Base-by-base conservation (phyloP, 2,797 vertebrate genomes). In the Anguilla megastoma region DNA sequence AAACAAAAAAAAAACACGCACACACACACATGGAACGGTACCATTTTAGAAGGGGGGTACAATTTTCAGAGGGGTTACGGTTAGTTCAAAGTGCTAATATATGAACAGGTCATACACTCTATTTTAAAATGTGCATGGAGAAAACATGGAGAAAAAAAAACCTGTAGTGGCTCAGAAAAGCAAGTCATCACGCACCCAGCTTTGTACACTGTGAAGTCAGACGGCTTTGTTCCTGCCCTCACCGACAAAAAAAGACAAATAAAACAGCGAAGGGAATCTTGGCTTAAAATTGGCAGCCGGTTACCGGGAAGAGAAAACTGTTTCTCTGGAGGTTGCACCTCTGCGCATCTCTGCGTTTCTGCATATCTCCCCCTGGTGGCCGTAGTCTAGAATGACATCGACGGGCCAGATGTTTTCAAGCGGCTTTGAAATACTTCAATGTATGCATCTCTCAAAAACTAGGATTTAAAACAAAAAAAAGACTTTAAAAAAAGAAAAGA, bases 341-440 rank as follows among this genome's bases (percentile, higher is more conserved):
- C 86, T 87, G 36, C 90, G 89, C 36, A 88, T 90, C 86, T 93
- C 86, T 91, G 93, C 91, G 89, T 92, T 92, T 92, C 94, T 93
- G 93, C 91, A 94, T 90, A 91, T 93, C 95, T 93, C 94, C 92
- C 58, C 86, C 93, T 93, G 58, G 84, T 91, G 92, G 93, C 89
- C 48, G 86, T 90, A 91, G 91, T 92, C 92, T 90, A 89, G 89
- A 92, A 90, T 86, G 82, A 82, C 71, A 87, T 54, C 12, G 33
- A 33, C 84, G 90, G 89, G 90, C 84, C 1, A 84, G 80, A 84
- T 88, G 83, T 90, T 76, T 80, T 86, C 87, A 86, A 69, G 16
- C 60, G 48, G 88, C 90, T 88, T 86, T 83, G 88, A 91, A 88
- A 88, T 84, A 85, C 76, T 91, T 85, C 80, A 92, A 74, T 24